phyloP scores from a whole-genome alignment of 1,140 invertebrate genomes.

The Drosophila tropicalis region DNA sequence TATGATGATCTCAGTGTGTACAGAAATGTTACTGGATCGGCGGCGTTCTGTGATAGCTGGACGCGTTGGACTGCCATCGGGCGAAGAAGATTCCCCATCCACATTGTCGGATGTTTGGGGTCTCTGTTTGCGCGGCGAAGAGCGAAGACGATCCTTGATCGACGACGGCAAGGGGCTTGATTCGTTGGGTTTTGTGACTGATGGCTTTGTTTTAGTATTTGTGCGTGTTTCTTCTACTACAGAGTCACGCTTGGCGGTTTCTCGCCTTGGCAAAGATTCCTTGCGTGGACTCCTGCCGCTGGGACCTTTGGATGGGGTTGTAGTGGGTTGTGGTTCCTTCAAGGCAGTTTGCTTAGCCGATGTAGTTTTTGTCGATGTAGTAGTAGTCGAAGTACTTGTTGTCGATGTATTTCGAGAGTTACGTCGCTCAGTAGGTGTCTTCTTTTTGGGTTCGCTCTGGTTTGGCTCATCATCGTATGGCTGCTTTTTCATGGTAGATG shows the following conservation, averaged over 20 bases:
- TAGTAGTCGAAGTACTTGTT: slow-evolving; percentile 47
- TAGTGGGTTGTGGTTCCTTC: slow-evolving; percentile 9
- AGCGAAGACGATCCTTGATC: slow-evolving; percentile 75
- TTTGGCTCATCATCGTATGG: slow-evolving; percentile 23
- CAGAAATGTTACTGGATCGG: slow-evolving; percentile 78
- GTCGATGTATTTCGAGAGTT: slow-evolving; percentile 42
- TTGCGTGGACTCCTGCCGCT: slow-evolving; percentile 53
- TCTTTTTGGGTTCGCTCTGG: slow-evolving; percentile 36
- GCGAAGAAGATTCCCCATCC: slow-evolving; percentile 64
- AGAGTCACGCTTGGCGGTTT: slow-evolving; percentile 50
- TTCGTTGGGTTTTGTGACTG: slow-evolving; percentile 44
- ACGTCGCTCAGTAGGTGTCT: slow-evolving; percentile 9
- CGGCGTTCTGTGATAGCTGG: slow-evolving; percentile 62
- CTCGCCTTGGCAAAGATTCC: slow-evolving; percentile 49
- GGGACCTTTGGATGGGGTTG: slow-evolving; percentile 19
- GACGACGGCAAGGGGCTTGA: slow-evolving; percentile 6
- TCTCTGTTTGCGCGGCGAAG: slow-evolving; percentile 67
- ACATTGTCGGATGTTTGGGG: slow-evolving; percentile 49
- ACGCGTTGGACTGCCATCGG: slow-evolving; percentile 67
- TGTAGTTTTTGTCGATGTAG: slow-evolving; percentile 28
- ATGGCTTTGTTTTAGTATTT: slow-evolving; percentile 25
- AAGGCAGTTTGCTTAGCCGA: neutral
- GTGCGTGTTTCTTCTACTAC: slow-evolving; percentile 54
- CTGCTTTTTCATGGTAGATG: neutral
- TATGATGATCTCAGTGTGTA: slow-evolving; percentile 78